Conservation (phyloP, 2,888 invertebrate species). For the Nysson spinosus region DNA sequence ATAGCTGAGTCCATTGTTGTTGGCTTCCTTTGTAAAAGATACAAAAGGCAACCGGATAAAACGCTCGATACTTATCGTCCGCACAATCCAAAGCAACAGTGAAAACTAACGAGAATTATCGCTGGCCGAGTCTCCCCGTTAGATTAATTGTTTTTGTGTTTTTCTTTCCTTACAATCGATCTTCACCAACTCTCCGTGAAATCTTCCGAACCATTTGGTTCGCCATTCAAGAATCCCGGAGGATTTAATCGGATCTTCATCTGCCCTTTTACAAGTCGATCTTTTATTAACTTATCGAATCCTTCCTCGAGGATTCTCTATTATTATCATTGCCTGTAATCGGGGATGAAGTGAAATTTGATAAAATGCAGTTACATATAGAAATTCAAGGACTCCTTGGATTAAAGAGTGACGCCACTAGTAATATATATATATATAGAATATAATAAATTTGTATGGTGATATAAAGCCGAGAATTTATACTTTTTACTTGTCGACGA, state of each 20-base stretch:
- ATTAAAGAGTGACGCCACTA: too few species aligned
- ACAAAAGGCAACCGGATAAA: slow-evolving; percentile 50
- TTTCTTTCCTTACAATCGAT: neutral
- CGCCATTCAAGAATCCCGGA: too few species aligned
- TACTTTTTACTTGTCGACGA: neutral
- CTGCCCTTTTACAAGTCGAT: too few species aligned
- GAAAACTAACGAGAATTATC: slow-evolving; percentile 31
- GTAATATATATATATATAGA: neutral
- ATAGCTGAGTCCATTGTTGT: slow-evolving; percentile 27
- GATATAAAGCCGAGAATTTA: neutral
- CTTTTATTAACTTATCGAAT: too few species aligned
- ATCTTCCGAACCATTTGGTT: neutral
- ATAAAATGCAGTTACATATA: too few species aligned
- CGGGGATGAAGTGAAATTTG: too few species aligned
- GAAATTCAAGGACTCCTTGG: too few species aligned
- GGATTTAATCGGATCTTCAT: neutral
- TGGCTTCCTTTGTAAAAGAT: slow-evolving; percentile 32
- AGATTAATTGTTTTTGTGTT: slow-evolving; percentile 23
- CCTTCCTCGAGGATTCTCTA: too few species aligned
- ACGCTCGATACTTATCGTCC: slow-evolving; percentile 39
- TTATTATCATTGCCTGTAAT: too few species aligned
- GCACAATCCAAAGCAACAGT: slow-evolving; percentile 28
- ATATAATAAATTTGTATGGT: neutral
- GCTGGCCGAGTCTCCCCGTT: neutral
- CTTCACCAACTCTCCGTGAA: neutral